A percentile compares a stretch with the other conserved stretches of the same genome.
phyloP scores from a whole-genome alignment of 2,888 invertebrate species.

The Meliscaeva auricollis region DNA sequence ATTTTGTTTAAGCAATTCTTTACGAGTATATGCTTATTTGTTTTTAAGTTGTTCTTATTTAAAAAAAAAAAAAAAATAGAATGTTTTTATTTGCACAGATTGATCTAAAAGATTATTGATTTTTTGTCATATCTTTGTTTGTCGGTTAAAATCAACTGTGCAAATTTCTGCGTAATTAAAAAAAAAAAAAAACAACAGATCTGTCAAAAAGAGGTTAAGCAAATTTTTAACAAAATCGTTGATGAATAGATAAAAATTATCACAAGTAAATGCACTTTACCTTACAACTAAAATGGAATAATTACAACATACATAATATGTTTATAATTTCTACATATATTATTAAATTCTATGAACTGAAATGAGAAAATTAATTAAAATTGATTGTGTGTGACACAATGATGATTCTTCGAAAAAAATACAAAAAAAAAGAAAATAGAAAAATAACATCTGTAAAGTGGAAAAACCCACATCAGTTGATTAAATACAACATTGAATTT shows the following conservation, averaged over 20 bases:
- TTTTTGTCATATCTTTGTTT: slow-evolving; percentile 14
- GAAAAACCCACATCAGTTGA: slow-evolving; percentile 46
- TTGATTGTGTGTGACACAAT: slow-evolving; percentile 45
- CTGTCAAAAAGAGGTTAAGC: slow-evolving; percentile 16
- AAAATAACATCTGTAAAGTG: slow-evolving; percentile 25
- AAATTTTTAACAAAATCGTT: not conserved
- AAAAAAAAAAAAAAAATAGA: slow-evolving; percentile 19
- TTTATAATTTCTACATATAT: no score
- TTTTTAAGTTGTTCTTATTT: no score
- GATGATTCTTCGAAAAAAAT: not conserved
- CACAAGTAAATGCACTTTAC: no score
- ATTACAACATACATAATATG: no score
- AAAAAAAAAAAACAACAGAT: not conserved
- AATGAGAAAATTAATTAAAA: slow-evolving; percentile 49
- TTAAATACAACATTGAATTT: slow-evolving; percentile 41
- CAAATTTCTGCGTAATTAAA: slow-evolving; percentile 29
- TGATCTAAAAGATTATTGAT: not conserved
- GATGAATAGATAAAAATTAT: not conserved
- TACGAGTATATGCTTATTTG: no score
- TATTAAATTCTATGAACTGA: no score
- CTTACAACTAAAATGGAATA: no score
- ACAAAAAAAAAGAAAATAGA: not conserved
- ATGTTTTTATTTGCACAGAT: slow-evolving; percentile 23
- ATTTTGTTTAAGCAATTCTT: no score
- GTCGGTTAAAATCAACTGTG: slow-evolving; percentile 41